Conservation (phyloP, 2,888 invertebrate genomes). For the Tanaodytes sp. region DNA sequence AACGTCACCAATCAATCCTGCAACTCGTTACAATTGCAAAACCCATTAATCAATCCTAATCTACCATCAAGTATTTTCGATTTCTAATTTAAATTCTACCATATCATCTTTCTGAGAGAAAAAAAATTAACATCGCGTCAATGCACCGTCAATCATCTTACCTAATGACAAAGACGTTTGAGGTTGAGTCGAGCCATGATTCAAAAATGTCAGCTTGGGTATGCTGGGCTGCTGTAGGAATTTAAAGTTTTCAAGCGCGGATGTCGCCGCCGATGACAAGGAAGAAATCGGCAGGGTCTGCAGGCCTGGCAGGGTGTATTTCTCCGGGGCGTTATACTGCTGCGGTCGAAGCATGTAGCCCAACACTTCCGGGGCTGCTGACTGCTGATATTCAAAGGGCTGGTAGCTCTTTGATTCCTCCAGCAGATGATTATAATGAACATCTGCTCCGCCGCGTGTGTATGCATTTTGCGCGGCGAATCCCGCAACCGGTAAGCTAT, state of each 20-base stretch:
- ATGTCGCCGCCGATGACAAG: slow-evolving; percentile 53
- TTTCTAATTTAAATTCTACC: too few species aligned
- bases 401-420: slow-evolving; percentile 55
- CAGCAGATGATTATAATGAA: slow-evolving; percentile 43
- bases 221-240: slow-evolving; percentile 50
- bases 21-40: too few species aligned
- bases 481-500: slow-evolving; percentile 34
- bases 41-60: too few species aligned
- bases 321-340: slow-evolving; percentile 47
- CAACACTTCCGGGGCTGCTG: slow-evolving; percentile 52
- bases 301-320: slow-evolving; percentile 55
- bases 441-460: slow-evolving; percentile 31
- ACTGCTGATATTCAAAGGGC: slow-evolving; percentile 55
- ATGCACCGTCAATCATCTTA: too few species aligned
- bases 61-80: too few species aligned
- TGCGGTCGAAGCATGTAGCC: slow-evolving; percentile 54
- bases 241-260: slow-evolving; percentile 57
- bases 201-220: slow-evolving; percentile 56
- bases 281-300: slow-evolving; percentile 57
- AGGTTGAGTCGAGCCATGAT: slow-evolving; percentile 44
- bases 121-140: too few species aligned
- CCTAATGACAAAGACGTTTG: slow-evolving; percentile 51
- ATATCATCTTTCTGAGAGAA: too few species aligned
- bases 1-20: too few species aligned
- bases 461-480: slow-evolving; percentile 31